Conservation (phyloP, 2,888 invertebrate genomes). For the Habrosyne pyritoides region DNA sequence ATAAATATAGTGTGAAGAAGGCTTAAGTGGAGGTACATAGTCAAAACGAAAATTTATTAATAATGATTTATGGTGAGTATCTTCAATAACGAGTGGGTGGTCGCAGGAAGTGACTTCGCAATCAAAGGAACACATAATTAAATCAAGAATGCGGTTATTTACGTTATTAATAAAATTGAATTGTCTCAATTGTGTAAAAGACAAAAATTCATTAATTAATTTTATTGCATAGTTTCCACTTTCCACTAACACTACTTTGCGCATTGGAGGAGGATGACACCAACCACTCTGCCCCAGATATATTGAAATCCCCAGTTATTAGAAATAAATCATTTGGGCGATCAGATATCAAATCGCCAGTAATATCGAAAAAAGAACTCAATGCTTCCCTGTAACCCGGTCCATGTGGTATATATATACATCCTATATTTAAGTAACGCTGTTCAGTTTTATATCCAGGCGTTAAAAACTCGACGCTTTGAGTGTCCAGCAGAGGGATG, state of each 20-base stretch:
- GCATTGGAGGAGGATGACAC: neutral
- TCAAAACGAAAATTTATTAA: too few species aligned
- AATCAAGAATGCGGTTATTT: too few species aligned
- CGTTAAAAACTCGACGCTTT: too few species aligned
- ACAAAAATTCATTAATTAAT: constrained; percentile 6
- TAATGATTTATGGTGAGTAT: too few species aligned
- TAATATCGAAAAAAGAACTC: constrained; percentile 8
- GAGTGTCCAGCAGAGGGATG: neutral
- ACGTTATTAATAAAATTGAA: constrained; percentile 7
- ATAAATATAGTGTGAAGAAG: too few species aligned
- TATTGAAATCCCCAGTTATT: constrained; percentile 14
- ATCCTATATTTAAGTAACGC: neutral
- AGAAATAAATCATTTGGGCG: constrained; percentile 10
- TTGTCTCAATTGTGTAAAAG: constrained; percentile 7
- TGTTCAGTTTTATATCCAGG: too few species aligned
- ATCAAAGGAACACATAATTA: too few species aligned
- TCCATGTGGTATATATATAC: neutral
- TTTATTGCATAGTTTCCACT: neutral
- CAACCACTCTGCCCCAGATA: constrained; percentile 4
- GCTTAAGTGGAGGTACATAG: too few species aligned
- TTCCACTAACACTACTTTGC: neutral
- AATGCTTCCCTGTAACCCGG: constrained; percentile 6
- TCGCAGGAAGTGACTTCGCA: too few species aligned
- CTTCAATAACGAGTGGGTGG: too few species aligned
- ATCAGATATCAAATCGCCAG: constrained; percentile 9